Percentiles rank a stretch among this genome's conserved stretches.
Evolutionary conservation across 2,797 vertebrate genomes (phyloP).

Genomic region (Remorina albescens): DNA sequence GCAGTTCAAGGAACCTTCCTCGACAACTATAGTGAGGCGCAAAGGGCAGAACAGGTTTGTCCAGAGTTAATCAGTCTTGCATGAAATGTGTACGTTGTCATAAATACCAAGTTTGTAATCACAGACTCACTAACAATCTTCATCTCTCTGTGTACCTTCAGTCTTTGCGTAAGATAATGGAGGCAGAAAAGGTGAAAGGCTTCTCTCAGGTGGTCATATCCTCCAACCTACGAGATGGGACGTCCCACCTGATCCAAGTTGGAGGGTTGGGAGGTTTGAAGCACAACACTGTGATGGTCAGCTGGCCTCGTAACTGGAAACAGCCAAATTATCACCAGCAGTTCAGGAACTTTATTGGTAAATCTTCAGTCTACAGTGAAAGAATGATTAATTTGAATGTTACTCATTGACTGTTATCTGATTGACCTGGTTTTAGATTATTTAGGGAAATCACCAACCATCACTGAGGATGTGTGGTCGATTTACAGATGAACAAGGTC

Average conservation of each 20-base stretch:
- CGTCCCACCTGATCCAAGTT: slow-evolving; percentile 95
- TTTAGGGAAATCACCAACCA: background rate
- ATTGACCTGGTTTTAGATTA: background rate
- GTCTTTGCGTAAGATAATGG: slow-evolving; percentile 95
- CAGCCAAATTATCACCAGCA: slow-evolving; percentile 92
- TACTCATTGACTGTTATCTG: background rate
- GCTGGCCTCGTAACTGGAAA: slow-evolving; percentile 96
- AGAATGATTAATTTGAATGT: background rate
- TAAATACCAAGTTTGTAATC: background rate
- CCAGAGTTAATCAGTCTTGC: slow-evolving; percentile 1
- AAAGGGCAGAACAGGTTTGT: slow-evolving; percentile 93
- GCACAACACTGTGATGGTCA: slow-evolving; percentile 95
- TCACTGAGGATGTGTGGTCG: background rate
- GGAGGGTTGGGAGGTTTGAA: slow-evolving; percentile 96
- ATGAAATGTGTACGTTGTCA: too few relatives aligned
- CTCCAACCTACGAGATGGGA: slow-evolving; percentile 94
- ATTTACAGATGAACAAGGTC: too few relatives aligned
- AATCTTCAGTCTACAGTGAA: background rate
- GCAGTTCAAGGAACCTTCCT: slow-evolving; percentile 95
- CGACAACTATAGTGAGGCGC: slow-evolving; percentile 90
- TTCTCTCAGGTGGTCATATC: slow-evolving; percentile 98
- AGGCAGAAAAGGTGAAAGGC: slow-evolving; percentile 96
- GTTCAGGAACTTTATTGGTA: slow-evolving; percentile 96
- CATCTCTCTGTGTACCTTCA: slow-evolving; percentile 54
- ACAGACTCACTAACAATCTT: background rate